These are phyloP conservation scores for Excalfactoria chinensis DNA, from an alignment of 2,113 vertebrate genomes.

Conservation along the genomic window DNA sequence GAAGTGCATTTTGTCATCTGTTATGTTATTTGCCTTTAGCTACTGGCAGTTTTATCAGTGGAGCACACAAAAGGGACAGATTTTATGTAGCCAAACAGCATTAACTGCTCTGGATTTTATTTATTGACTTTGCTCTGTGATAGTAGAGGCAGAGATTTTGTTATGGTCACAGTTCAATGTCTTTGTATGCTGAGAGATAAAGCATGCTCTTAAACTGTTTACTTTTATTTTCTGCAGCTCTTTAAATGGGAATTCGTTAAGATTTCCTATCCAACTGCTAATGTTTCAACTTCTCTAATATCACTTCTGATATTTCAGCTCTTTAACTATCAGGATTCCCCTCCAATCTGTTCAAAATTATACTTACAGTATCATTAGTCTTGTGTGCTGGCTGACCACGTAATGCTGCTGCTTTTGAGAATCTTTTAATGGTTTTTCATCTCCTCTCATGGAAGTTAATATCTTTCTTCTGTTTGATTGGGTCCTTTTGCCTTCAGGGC, in stretches of 20 bases:
- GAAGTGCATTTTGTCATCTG: background rate
- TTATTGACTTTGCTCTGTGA: conserved; percentile 1
- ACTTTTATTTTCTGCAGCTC: background rate
- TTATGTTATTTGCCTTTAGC: background rate
- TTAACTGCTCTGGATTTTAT: conserved; percentile 29
- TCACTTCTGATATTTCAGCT: background rate
- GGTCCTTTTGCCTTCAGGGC: background rate
- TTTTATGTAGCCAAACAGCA: background rate
- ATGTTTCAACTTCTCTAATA: background rate
- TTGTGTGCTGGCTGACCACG: background rate
- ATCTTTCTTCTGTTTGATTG: background rate
- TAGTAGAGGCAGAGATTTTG: background rate
- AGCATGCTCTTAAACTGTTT: background rate
- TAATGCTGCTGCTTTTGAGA: background rate
- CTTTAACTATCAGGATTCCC: background rate
- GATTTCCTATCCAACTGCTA: background rate
- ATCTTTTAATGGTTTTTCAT: background rate
- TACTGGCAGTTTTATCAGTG: conserved; percentile 2
- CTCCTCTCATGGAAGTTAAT: background rate
- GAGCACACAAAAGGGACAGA: conserved; percentile 5
- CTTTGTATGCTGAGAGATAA: conserved; percentile 1
- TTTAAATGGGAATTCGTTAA: background rate
- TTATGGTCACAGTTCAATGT: background rate
- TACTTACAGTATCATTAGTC: background rate
- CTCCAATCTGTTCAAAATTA: background rate